Conservation (phyloP, 1,140 invertebrate genomes). For the Anastrepha ludens region DNA sequence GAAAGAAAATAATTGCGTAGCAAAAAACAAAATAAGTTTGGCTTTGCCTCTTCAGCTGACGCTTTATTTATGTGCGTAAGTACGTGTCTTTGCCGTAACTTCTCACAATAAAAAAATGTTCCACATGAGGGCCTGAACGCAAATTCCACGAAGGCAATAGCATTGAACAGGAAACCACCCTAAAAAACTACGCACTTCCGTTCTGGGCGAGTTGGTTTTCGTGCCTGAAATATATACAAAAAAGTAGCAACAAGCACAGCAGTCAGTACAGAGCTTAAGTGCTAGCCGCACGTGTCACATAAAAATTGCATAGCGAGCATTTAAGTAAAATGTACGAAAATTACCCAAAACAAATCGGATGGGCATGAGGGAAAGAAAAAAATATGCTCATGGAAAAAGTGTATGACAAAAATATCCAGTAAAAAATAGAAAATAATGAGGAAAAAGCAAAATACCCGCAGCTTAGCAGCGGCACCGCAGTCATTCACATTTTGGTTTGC, state of each 20-base stretch:
- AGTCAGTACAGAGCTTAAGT: background rate
- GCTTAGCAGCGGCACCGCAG: too few species aligned
- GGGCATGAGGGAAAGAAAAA: slow-evolving; percentile 2
- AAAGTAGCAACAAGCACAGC: background rate
- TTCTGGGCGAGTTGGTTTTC: background rate
- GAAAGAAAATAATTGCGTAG: background rate
- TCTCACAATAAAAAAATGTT: slow-evolving; percentile 44
- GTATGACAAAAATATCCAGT: background rate
- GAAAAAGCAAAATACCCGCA: background rate
- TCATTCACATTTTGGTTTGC: too few species aligned
- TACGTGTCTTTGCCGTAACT: background rate
- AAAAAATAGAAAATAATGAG: background rate
- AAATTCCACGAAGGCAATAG: background rate
- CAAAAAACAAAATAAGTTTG: slow-evolving; percentile 15
- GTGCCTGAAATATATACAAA: background rate
- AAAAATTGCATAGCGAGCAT: slow-evolving; percentile 43
- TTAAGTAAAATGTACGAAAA: slow-evolving; percentile 49
- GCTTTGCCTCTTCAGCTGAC: background rate
- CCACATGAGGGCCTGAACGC: slow-evolving; percentile 2
- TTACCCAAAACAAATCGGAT: slow-evolving; percentile 36
- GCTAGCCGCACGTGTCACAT: slow-evolving; percentile 32
- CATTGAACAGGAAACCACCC: slow-evolving; percentile 2
- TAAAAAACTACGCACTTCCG: slow-evolving; percentile 27
- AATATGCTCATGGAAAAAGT: background rate
- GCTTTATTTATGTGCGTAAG: background rate